Percentiles rank a stretch among this genome's conserved stretches.
Conservation (phyloP, 1,140 invertebrate species). For the Fopius arisanus region DNA sequence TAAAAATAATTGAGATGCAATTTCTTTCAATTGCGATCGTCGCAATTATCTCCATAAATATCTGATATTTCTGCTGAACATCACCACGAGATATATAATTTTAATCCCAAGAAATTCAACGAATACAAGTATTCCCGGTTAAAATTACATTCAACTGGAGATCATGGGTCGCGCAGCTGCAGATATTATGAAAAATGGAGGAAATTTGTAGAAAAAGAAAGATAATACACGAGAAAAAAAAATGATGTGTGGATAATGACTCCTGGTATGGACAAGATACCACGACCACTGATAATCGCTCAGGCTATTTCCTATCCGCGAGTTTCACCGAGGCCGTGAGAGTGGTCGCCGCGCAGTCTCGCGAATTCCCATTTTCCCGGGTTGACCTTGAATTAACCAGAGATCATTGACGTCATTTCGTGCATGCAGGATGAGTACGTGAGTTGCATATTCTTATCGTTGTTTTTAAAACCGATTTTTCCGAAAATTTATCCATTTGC, state of each 20-base stretch:
- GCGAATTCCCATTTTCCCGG: slow-evolving; percentile 34
- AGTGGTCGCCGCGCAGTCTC: slow-evolving; percentile 33
- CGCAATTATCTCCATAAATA: background rate
- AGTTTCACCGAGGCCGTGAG: slow-evolving; percentile 20
- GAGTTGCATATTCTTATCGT: background rate
- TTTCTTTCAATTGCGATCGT: background rate
- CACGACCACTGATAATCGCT: background rate
- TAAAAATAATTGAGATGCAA: no score
- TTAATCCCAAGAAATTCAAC: background rate
- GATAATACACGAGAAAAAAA: background rate
- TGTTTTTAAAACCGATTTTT: background rate
- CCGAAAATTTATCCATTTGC: no score
- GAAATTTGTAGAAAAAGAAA: background rate
- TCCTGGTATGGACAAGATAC: background rate
- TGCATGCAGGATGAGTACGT: background rate
- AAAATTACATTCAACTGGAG: background rate
- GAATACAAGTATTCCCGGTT: slow-evolving; percentile 9
- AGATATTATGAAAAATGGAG: slow-evolving; percentile 1
- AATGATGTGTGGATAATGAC: background rate
- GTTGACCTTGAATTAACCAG: slow-evolving; percentile 21
- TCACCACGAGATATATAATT: slow-evolving; percentile 1
- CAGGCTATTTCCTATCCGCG: background rate
- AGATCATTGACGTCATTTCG: slow-evolving; percentile 6
- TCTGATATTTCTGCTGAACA: background rate
- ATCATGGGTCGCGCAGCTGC: background rate